A percentile compares a stretch with the other conserved stretches of the same genome.
These are phyloP conservation scores for Hypolimnas misippus DNA, from an alignment of 2,888 invertebrate genomes.

Conservation along the genomic window DNA sequence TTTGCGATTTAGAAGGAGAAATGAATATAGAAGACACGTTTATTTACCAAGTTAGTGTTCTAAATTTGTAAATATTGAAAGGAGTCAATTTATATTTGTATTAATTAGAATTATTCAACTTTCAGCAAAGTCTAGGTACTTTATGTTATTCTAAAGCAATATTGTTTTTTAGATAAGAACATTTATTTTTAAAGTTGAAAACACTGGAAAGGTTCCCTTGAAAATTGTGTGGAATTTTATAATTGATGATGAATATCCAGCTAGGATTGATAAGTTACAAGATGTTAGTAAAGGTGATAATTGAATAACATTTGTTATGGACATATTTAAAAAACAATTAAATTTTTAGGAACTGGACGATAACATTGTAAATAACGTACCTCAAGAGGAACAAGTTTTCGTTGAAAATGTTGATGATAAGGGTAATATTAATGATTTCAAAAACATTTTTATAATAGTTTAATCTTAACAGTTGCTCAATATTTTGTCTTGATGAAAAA, in stretches of 20 bases:
- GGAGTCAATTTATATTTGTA: no score
- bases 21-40: conserved; percentile 81
- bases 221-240: conserved; percentile 70
- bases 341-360: conserved; percentile 9
- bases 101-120: no score
- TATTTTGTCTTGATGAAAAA: no score
- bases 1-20: conserved; percentile 65
- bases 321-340: neutral
- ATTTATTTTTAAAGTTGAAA: conserved; percentile 66
- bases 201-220: conserved; percentile 68
- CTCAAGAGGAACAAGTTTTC: conserved; percentile 15
- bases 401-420: conserved; percentile 20
- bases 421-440: conserved; percentile 21
- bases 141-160: no score
- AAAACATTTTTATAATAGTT: no score
- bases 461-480: no score
- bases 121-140: no score
- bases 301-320: neutral
- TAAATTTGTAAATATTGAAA: neutral
- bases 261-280: conserved; percentile 61
- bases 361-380: conserved; percentile 15
- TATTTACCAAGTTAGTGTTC: conserved; percentile 73
- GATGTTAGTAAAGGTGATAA: conserved; percentile 45
- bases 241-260: conserved; percentile 72
- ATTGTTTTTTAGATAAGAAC: conserved; percentile 67